A percentile compares a stretch with the other conserved stretches of the same genome.
These are phyloP conservation scores for Paramisgurnus dabryanus DNA, from an alignment of 2,113 vertebrate genomes.

Conservation along the genomic window DNA sequence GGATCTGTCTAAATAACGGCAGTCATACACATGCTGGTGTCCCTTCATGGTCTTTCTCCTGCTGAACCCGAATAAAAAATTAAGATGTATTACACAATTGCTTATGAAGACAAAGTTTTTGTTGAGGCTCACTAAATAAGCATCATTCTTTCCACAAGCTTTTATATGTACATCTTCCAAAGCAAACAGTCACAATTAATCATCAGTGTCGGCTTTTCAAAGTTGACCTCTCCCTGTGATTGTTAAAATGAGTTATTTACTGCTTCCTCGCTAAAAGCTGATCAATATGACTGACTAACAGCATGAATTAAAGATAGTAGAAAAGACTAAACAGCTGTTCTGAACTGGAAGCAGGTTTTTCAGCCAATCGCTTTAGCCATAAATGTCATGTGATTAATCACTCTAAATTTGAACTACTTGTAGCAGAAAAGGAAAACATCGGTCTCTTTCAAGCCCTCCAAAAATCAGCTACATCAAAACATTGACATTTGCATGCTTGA, in stretches of 20 bases:
- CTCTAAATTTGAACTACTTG: too few species aligned
- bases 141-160: not conserved
- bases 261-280: not conserved
- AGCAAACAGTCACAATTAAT: not conserved
- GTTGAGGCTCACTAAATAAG: constrained; percentile 20
- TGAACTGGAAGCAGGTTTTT: not conserved
- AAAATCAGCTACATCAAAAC: too few species aligned
- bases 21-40: not conserved
- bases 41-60: not conserved
- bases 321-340: not conserved
- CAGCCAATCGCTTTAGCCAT: not conserved
- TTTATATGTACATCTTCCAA: not conserved
- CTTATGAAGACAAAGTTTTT: constrained; percentile 16
- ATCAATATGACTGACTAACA: not conserved
- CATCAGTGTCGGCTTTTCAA: not conserved
- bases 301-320: not conserved
- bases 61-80: not conserved
- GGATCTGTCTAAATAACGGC: not conserved
- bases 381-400: not conserved
- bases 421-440: too few species aligned
- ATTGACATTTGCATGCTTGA: too few species aligned
- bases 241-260: constrained; percentile 1
- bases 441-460: too few species aligned
- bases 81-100: not conserved
- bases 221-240: not conserved